Evolutionary conservation across 2,797 vertebrate species (phyloP).

Genomic region (Ceyx erithaca): DNA sequence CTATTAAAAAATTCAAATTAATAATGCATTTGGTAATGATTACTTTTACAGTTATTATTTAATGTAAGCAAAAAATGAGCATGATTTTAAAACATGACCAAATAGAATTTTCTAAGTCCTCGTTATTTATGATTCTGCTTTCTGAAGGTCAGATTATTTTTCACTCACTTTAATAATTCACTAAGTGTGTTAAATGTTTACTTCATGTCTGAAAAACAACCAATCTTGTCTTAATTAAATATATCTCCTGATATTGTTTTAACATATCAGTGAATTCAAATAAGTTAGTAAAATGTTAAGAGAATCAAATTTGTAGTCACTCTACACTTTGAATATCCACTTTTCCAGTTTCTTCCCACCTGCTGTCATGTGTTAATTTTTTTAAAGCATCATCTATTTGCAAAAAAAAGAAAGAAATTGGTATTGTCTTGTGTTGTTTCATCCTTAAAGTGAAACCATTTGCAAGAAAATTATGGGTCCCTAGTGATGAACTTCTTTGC

Average conservation of each 20-base stretch:
- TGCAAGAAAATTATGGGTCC: conserved; percentile 97
- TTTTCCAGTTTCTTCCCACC: conserved; percentile 89
- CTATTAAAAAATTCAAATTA: conserved; percentile 35
- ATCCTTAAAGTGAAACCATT: conserved; percentile 95
- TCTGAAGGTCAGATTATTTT: conserved; percentile 56
- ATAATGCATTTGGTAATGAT: conserved; percentile 36
- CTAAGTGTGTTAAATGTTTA: conserved; percentile 67
- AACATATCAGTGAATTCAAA: conserved; percentile 84
- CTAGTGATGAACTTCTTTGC: conserved; percentile 94
- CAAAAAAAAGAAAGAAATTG: conserved; percentile 83
- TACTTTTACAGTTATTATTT: conserved; percentile 22
- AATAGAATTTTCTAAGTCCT: not conserved
- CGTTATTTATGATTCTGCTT: conserved; percentile 32
- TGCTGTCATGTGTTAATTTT: conserved; percentile 93
- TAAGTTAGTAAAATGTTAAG: conserved; percentile 88
- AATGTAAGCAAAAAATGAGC: conserved; percentile 33
- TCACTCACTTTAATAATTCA: conserved; percentile 64
- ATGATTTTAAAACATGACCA: conserved; percentile 4
- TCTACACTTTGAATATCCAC: conserved; percentile 86
- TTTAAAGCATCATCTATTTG: conserved; percentile 89
- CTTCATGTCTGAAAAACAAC: conserved; percentile 60
- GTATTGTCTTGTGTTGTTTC: conserved; percentile 92
- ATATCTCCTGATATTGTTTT: conserved; percentile 79
- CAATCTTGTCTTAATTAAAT: conserved; percentile 80
- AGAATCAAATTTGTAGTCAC: conserved; percentile 84